A percentile compares a stretch with the other conserved stretches of the same genome.
Evolutionary conservation across 2,113 vertebrate species (phyloP).

Genomic region (Trogon melanurus): DNA sequence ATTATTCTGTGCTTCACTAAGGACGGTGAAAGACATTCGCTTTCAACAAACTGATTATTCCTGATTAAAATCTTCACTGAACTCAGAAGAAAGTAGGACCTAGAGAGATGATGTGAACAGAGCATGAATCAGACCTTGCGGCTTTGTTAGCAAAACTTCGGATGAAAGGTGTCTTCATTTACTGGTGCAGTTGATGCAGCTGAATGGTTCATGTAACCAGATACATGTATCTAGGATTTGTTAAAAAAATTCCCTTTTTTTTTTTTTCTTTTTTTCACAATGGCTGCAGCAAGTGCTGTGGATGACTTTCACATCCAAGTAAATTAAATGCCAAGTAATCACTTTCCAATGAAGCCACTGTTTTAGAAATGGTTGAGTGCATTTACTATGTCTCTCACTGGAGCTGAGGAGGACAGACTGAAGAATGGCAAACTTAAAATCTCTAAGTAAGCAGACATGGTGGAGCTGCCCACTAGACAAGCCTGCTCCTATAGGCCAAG

Average conservation of each 20-base stretch:
- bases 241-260: fast-evolving
- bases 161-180: not conserved
- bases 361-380: not conserved
- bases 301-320: not conserved
- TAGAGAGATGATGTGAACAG: not conserved
- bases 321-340: not conserved
- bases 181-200: not conserved
- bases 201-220: not conserved
- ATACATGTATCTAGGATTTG: not conserved
- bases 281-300: not conserved
- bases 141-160: not conserved
- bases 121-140: not conserved
- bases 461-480: not conserved
- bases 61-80: not conserved
- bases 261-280: not conserved
- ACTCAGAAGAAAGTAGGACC: not conserved
- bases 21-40: not conserved
- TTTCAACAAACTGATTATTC: not conserved
- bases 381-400: not conserved
- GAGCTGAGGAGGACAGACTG: not conserved
- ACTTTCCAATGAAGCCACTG: not conserved
- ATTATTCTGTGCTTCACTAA: not conserved
- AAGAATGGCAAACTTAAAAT: not conserved
- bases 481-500: not conserved
- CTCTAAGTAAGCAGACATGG: not conserved